These are phyloP conservation scores for Polypedilum pembai DNA, from an alignment of 1,140 invertebrate genomes.

Conservation along the genomic window DNA sequence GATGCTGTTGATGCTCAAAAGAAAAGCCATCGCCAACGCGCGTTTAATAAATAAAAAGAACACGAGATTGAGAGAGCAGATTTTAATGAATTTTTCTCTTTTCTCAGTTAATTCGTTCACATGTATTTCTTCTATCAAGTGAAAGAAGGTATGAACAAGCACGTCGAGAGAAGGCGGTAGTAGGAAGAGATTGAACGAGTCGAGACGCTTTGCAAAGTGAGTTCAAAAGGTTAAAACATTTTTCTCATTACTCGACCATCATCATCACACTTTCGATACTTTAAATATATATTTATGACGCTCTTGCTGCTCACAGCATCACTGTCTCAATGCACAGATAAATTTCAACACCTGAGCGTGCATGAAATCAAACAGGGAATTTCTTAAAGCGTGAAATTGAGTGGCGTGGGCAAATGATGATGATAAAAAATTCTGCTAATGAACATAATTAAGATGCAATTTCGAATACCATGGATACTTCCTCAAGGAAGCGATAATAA, in stretches of 20 bases:
- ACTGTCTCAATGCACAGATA: background rate
- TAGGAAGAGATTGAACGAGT: background rate
- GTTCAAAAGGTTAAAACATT: constrained; percentile 27
- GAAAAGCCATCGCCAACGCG: constrained; percentile 11
- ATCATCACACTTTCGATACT: background rate
- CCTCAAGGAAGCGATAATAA: background rate
- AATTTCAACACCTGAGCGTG: constrained; percentile 25
- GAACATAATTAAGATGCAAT: constrained; percentile 25
- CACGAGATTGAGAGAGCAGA: background rate
- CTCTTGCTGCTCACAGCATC: background rate
- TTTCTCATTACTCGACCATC: constrained; percentile 22
- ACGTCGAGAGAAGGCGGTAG: background rate
- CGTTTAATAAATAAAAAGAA: background rate
- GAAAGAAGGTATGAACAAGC: background rate
- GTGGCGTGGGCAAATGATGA: background rate
- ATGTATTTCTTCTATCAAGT: background rate
- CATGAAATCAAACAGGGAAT: constrained; percentile 1
- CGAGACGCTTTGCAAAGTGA: background rate
- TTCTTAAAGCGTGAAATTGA: constrained; percentile 7
- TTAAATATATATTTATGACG: background rate
- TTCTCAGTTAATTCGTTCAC: constrained; percentile 2
- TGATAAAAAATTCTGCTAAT: constrained; percentile 13
- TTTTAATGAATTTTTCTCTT: background rate
- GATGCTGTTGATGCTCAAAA: background rate
- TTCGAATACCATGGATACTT: background rate